These are phyloP conservation scores for Apocheima hispidaria DNA, from an alignment of 2,888 invertebrate genomes.

Conservation along the genomic window DNA sequence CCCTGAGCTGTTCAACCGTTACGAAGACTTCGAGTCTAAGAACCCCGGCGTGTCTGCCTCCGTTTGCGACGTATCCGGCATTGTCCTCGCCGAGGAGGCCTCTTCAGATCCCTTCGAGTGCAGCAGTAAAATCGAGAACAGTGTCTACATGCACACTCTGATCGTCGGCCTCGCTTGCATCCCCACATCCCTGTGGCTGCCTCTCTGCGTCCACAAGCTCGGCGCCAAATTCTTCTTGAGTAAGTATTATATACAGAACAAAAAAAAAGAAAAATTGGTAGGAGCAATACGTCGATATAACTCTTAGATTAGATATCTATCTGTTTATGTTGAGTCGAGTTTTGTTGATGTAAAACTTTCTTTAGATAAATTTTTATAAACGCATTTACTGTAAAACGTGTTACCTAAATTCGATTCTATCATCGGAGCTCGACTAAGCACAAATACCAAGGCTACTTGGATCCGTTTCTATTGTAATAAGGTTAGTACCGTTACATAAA, in stretches of 20 bases:
- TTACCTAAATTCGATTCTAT: no score
- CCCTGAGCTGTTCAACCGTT: slow-evolving; percentile 94
- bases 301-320: no score
- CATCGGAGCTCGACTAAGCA: no score
- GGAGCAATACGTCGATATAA: no score
- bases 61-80: slow-evolving; percentile 91
- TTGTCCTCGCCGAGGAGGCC: slow-evolving; percentile 80
- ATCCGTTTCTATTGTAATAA: no score
- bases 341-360: no score
- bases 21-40: slow-evolving; percentile 89
- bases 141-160: slow-evolving; percentile 91
- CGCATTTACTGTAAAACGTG: no score
- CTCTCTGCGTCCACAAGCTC: slow-evolving; percentile 91
- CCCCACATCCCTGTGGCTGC: slow-evolving; percentile 92
- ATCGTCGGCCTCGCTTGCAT: slow-evolving; percentile 93
- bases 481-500: no score
- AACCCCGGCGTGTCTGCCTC: slow-evolving; percentile 90
- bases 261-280: no score
- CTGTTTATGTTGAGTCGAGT: no score
- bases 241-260: slow-evolving; percentile 72
- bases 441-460: no score
- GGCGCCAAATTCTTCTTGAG: slow-evolving; percentile 94
- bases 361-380: no score
- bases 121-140: slow-evolving; percentile 87
- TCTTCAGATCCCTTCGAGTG: slow-evolving; percentile 86